Percentiles rank a stretch among this genome's conserved stretches.
These are phyloP conservation scores for Pogonocherus hispidulus DNA, from an alignment of 2,888 invertebrate species.

Conservation along the genomic window DNA sequence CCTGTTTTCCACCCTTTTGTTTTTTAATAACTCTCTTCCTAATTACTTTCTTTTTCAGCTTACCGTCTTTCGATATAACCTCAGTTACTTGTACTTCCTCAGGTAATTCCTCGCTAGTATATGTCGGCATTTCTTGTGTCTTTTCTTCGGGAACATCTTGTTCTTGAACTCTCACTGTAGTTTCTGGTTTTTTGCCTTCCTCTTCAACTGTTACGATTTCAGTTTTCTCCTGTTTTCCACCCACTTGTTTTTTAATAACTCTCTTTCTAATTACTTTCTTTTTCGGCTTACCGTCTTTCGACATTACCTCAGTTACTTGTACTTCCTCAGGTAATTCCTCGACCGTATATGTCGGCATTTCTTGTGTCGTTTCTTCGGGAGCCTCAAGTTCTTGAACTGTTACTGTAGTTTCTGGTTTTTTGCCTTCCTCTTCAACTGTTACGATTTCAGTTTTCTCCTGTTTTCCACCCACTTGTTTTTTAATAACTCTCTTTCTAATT, in stretches of 20 bases:
- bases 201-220: slow-evolving; percentile 61
- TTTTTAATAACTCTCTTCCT: slow-evolving; percentile 68
- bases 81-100: slow-evolving; percentile 56
- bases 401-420: slow-evolving; percentile 66
- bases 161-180: slow-evolving; percentile 66
- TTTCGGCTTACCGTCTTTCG: slow-evolving; percentile 61
- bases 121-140: slow-evolving; percentile 40
- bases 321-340: slow-evolving; percentile 58
- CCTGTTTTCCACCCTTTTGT: slow-evolving; percentile 61
- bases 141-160: slow-evolving; percentile 55
- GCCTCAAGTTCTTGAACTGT: slow-evolving; percentile 60
- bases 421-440: slow-evolving; percentile 67
- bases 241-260: slow-evolving; percentile 57
- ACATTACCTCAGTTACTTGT: slow-evolving; percentile 61
- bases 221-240: slow-evolving; percentile 55
- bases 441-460: slow-evolving; percentile 65
- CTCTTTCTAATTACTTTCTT: slow-evolving; percentile 58
- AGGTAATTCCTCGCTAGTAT: slow-evolving; percentile 49
- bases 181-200: slow-evolving; percentile 63
- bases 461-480: slow-evolving; percentile 65
- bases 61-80: slow-evolving; percentile 49
- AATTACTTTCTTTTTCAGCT: slow-evolving; percentile 54
- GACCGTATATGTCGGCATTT: slow-evolving; percentile 40
- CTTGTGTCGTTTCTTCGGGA: slow-evolving; percentile 43
- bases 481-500: slow-evolving; percentile 56